Evolutionary conservation across 1,140 invertebrate species (phyloP), one percentile per base, ranked within the genome.

Genomic region (Anoplolepis gracilipes): DNA sequence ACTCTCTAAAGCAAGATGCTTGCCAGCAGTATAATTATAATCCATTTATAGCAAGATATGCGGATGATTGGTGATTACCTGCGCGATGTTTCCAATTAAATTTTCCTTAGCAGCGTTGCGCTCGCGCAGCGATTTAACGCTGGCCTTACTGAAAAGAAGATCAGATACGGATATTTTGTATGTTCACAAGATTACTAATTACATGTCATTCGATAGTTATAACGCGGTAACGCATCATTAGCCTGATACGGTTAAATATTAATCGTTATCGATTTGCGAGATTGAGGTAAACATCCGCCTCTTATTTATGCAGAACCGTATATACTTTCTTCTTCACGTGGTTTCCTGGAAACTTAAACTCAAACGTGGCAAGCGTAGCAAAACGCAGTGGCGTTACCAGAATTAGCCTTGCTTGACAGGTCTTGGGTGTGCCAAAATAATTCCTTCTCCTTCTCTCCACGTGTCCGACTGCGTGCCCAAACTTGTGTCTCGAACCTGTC

Each of bases 51-150:
- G 13, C 67, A 3, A 59, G 67, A 13, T 72, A 42, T 55, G 67
- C 65, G 39, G 13, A 59, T 72, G 67, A 82, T 59, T 39, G 67
- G 36, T 69, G 49, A 30, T 49, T 81, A 81, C 33, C 65, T 59
- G 65, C 22, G 39, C 22, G 55, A 84, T 64, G 39, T 62, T 77
- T 22, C 57, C 46, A 84, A 77, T 84, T 77, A 64, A 84, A 64
- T 36, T 62, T 16, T 77, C 11, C 33, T 55, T 39, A 13, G 1
- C 25, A 59, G 57, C 36, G 25, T 25, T 13, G 28, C n/a, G 13
- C 28, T 49, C 36, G 39, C 25, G 33, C 53, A 30, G 28, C 62
- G n/a, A 46, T 84, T 75, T 61, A 36, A 84, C 28, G 76, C 76
- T 64, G 28, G 8, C 10, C 11, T 28, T 25, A 30, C 10, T 19